Evolutionary conservation across 2,113 vertebrate genomes (phyloP).

Genomic region (Tetrao urogallus): DNA sequence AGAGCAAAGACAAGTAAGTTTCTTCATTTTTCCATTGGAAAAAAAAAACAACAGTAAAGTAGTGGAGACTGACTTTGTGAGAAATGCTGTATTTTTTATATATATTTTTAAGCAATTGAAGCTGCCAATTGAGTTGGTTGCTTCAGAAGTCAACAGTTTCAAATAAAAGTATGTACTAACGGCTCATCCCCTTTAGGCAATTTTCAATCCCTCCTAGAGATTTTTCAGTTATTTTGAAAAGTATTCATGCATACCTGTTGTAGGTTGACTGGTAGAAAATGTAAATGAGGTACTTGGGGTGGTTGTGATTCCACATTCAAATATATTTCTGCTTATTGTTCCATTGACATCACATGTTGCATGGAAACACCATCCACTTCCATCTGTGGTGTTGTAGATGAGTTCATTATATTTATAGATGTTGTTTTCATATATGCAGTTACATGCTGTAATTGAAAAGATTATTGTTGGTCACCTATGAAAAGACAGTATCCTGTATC

Average conservation of each 20-base stretch:
- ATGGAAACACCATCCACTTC: slow-evolving; percentile 78
- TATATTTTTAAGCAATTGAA: background rate
- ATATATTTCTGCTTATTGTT: slow-evolving; percentile 66
- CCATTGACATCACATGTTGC: slow-evolving; percentile 74
- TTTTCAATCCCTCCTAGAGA: background rate
- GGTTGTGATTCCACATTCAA: slow-evolving; percentile 19
- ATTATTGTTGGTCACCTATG: background rate
- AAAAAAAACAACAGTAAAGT: background rate
- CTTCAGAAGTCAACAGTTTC: background rate
- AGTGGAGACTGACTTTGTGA: background rate
- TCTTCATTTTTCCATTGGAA: background rate
- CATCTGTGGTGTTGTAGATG: slow-evolving; percentile 82
- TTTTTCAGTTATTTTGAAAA: background rate
- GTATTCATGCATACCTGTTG: slow-evolving; percentile 42
- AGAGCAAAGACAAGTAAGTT: background rate
- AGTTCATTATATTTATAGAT: slow-evolving; percentile 69
- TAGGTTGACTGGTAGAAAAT: slow-evolving; percentile 13
- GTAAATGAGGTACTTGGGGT: background rate
- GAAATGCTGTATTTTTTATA: background rate
- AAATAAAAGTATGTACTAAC: background rate
- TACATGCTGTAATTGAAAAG: slow-evolving; percentile 69
- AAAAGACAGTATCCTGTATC: background rate
- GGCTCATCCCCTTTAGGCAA: background rate
- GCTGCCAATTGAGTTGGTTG: background rate
- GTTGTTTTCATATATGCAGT: slow-evolving; percentile 75